phyloP scores from a whole-genome alignment of 2,888 invertebrate species.

The Anthrax anthrax region DNA sequence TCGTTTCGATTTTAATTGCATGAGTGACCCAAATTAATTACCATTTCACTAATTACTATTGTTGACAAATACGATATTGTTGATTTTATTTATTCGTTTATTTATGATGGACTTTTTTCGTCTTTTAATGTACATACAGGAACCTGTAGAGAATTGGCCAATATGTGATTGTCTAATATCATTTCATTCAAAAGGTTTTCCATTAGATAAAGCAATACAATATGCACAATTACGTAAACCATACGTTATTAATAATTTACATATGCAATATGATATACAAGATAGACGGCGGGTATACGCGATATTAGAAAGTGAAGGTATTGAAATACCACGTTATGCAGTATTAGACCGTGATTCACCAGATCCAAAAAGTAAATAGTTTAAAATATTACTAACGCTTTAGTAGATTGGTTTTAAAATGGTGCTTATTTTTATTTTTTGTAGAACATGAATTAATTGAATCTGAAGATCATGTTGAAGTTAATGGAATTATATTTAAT shows the following conservation, averaged over 20 bases:
- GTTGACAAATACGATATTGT: no score
- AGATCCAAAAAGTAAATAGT: slow-evolving; percentile 67
- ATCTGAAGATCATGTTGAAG: slow-evolving; percentile 94
- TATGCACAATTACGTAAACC: slow-evolving; percentile 89
- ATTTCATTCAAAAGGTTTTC: slow-evolving; percentile 97
- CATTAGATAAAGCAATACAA: slow-evolving; percentile 91
- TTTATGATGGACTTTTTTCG: no score
- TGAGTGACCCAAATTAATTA: no score
- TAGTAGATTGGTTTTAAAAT: no score
- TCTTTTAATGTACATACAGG: slow-evolving; percentile 39
- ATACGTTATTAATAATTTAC: slow-evolving; percentile 94
- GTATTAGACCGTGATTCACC: slow-evolving; percentile 88
- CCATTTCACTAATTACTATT: not conserved
- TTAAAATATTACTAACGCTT: not conserved
- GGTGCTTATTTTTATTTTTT: slow-evolving; percentile 15
- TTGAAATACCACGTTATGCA: slow-evolving; percentile 95
- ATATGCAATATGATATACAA: slow-evolving; percentile 96
- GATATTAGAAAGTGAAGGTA: slow-evolving; percentile 83
- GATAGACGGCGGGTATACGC: slow-evolving; percentile 90
- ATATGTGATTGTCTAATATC: slow-evolving; percentile 94
- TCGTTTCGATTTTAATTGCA: no score
- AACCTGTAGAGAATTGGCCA: slow-evolving; percentile 96
- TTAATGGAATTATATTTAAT: slow-evolving; percentile 87
- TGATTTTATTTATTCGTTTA: no score
- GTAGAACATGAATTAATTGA: slow-evolving; percentile 83